These are phyloP conservation scores for Zoanthus gigantus DNA, from an alignment of 92 coral and sea anemone genomes.

Conservation along the genomic window DNA sequence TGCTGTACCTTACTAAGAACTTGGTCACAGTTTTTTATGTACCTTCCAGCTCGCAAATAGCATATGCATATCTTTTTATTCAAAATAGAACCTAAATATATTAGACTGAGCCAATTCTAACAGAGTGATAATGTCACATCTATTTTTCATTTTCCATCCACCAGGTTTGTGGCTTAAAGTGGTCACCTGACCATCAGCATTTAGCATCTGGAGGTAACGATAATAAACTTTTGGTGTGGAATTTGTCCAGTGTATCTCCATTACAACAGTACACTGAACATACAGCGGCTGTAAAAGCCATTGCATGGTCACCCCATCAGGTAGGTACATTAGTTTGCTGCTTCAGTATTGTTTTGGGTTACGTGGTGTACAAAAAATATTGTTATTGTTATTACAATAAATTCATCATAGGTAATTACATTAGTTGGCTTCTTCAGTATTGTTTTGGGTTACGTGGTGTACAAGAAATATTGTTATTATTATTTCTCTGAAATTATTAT, in stretches of 20 bases:
- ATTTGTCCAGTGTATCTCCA: slow-evolving; percentile 77
- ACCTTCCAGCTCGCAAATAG: too few species aligned
- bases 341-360: too few species aligned
- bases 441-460: too few species aligned
- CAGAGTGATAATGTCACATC: not conserved
- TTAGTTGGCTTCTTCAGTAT: too few species aligned
- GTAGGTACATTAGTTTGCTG: slow-evolving; percentile 32
- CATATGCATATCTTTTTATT: too few species aligned
- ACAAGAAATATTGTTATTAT: too few species aligned
- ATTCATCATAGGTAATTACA: slow-evolving; percentile 58
- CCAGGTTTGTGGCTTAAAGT: slow-evolving; percentile 96
- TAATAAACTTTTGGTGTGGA: slow-evolving; percentile 96
- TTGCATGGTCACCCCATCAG: slow-evolving; percentile 99
- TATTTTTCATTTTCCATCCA: not conserved
- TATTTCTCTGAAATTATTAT: too few species aligned
- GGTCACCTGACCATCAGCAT: slow-evolving; percentile 99
- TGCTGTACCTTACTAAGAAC: too few species aligned
- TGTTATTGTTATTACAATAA: too few species aligned
- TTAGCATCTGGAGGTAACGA: slow-evolving; percentile 99
- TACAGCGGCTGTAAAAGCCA: slow-evolving; percentile 98
- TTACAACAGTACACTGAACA: slow-evolving; percentile 98
- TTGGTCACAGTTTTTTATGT: too few species aligned
- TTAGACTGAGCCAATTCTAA: not conserved
- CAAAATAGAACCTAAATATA: too few species aligned
- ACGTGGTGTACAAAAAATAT: too few species aligned